Conservation (phyloP, 2,113 vertebrate species). For the Cynoglossus semilaevis region DNA sequence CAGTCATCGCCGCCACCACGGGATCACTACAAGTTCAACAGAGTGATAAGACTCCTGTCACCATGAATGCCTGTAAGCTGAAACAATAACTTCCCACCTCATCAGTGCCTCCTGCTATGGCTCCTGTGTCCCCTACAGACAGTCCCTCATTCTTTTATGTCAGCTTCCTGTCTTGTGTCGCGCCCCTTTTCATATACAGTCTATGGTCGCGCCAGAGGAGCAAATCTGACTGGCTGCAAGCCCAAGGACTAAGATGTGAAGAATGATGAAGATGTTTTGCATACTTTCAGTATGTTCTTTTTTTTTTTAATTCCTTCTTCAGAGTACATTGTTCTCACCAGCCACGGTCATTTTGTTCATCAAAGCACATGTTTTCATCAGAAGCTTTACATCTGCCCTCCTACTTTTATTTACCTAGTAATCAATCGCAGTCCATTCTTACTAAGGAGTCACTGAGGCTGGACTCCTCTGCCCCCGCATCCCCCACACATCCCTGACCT, state of each 20-base stretch:
- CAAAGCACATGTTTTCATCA: constrained; percentile 33
- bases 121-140: constrained; percentile 54
- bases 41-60: constrained; percentile 41
- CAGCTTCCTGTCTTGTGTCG: constrained; percentile 79
- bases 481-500: constrained; percentile 51
- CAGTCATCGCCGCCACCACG: constrained; percentile 4
- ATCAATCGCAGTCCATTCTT: constrained; percentile 32
- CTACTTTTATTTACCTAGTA: constrained; percentile 39
- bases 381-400: constrained; percentile 17
- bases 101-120: constrained; percentile 53
- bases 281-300: constrained; percentile 37
- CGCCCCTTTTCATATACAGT: constrained; percentile 46
- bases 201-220: constrained; percentile 71
- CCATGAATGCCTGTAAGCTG: constrained; percentile 33
- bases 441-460: constrained; percentile 73
- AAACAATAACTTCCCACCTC: constrained; percentile 73
- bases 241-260: constrained; percentile 55
- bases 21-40: constrained; percentile 31
- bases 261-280: constrained; percentile 22
- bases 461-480: constrained; percentile 59
- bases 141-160: constrained; percentile 74
- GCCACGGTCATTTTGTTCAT: constrained; percentile 42
- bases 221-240: constrained; percentile 60
- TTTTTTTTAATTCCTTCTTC: constrained; percentile 5
- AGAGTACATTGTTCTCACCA: constrained; percentile 10